These are phyloP conservation scores for Oryzias woworae DNA, from an alignment of 2,113 vertebrate species.

Conservation along the genomic window DNA sequence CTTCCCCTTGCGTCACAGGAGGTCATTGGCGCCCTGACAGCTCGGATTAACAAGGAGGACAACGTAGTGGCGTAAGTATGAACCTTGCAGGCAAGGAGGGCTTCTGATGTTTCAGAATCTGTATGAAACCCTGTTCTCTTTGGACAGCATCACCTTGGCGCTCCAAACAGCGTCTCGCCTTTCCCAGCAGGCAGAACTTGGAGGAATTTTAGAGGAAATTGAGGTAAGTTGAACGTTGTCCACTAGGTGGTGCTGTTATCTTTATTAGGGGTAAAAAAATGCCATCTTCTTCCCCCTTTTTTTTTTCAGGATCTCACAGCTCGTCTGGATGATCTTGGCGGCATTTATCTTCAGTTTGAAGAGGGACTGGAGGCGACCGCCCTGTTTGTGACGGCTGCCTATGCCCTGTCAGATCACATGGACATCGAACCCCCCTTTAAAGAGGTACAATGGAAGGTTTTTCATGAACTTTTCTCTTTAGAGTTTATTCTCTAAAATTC, in stretches of 20 bases:
- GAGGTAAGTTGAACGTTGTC: constrained; percentile 79
- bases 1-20: constrained; percentile 93
- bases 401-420: constrained; percentile 91
- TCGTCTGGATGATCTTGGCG: constrained; percentile 94
- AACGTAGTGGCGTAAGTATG: constrained; percentile 91
- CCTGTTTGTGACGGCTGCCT: constrained; percentile 91
- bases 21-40: constrained; percentile 84
- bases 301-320: constrained; percentile 89
- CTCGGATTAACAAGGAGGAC: constrained; percentile 93
- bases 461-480: neutral
- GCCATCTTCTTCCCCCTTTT: neutral
- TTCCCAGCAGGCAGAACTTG: constrained; percentile 91
- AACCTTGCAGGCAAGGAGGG: constrained; percentile 22
- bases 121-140: constrained; percentile 4
- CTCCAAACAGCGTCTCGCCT: constrained; percentile 90
- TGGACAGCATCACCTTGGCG: constrained; percentile 86
- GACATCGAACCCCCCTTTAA: constrained; percentile 92
- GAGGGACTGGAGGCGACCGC: constrained; percentile 95
- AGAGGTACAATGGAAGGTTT: constrained; percentile 77
- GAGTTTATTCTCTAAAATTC: neutral
- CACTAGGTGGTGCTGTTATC: constrained; percentile 49
- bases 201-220: constrained; percentile 93
- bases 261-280: neutral
- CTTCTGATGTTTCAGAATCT: neutral
- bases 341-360: constrained; percentile 96